phyloP scores from a whole-genome alignment of 2,888 invertebrate genomes.

The Xanthia icteritia region DNA sequence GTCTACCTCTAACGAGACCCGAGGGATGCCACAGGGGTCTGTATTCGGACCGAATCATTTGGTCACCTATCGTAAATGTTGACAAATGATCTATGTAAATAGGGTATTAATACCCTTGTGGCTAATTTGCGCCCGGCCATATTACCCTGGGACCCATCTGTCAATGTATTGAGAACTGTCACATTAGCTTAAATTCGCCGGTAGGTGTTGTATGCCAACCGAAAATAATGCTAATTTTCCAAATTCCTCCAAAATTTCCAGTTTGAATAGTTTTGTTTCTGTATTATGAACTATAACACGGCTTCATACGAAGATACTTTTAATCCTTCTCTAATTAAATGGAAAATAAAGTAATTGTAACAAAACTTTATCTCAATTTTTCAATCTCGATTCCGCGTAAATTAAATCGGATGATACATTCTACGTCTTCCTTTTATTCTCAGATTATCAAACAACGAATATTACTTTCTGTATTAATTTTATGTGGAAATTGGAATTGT shows the following conservation, averaged over 20 bases:
- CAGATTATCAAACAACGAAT: conserved; percentile 8
- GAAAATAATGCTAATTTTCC: conserved; percentile 3
- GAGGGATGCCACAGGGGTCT: conserved; percentile 45
- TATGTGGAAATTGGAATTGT: neutral
- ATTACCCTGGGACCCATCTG: conserved; percentile 71
- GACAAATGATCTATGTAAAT: conserved; percentile 69
- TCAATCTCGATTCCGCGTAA: neutral
- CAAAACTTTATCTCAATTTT: neutral
- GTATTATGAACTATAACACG: neutral
- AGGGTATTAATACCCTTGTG: conserved; percentile 66
- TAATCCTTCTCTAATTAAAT: neutral
- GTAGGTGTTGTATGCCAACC: neutral
- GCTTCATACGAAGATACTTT: neutral
- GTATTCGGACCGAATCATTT: conserved; percentile 55
- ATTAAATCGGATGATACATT: conserved; percentile 24
- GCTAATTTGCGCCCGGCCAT: conserved; percentile 69
- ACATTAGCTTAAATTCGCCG: conserved; percentile 21
- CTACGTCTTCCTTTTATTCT: conserved; percentile 8
- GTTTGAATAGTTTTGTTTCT: neutral
- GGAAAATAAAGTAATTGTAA: neutral
- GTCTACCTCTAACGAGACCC: conserved; percentile 48
- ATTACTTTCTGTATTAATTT: neutral
- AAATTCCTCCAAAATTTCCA: neutral
- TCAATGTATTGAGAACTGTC: conserved; percentile 60
- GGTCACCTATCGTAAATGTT: conserved; percentile 59